A percentile compares a stretch with the other conserved stretches of the same genome.
Evolutionary conservation across 2,888 invertebrate genomes (phyloP).

Genomic region (Habroteleia sp.): DNA sequence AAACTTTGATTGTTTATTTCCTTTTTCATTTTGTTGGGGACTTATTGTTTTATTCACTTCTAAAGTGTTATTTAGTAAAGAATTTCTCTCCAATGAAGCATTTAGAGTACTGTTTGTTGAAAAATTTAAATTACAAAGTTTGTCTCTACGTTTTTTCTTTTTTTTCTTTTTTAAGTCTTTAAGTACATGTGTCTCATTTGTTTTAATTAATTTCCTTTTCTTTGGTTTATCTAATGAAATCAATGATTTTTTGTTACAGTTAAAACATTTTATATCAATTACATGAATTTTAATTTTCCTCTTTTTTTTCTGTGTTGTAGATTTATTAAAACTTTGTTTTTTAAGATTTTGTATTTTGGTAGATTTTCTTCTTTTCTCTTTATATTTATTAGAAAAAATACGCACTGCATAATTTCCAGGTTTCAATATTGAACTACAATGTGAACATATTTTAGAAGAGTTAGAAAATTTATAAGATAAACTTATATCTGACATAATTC

Average conservation of each 20-base stretch:
- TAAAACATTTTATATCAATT: conserved; percentile 71
- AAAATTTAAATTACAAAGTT: conserved; percentile 80
- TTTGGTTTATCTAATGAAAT: conserved; percentile 70
- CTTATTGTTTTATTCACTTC: conserved; percentile 6
- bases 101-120: conserved; percentile 40
- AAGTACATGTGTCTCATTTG: conserved; percentile 1
- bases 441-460: conserved; percentile 38
- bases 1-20: conserved; percentile 23
- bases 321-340: background rate
- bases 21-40: conserved; percentile 4
- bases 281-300: conserved; percentile 70
- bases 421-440: conserved; percentile 52
- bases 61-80: conserved; percentile 10
- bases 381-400: conserved; percentile 23
- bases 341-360: background rate
- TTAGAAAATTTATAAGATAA: conserved; percentile 28
- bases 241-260: conserved; percentile 70
- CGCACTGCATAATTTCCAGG: conserved; percentile 38
- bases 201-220: conserved; percentile 60
- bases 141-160: conserved; percentile 78
- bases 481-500: background rate
- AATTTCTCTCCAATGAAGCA: conserved; percentile 4
- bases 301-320: conserved; percentile 5
- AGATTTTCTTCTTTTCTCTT: background rate
- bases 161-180: conserved; percentile 70